phyloP scores from a whole-genome alignment of 35 echinoderm and acorn worm species.

The Ophioderma brevispina region DNA sequence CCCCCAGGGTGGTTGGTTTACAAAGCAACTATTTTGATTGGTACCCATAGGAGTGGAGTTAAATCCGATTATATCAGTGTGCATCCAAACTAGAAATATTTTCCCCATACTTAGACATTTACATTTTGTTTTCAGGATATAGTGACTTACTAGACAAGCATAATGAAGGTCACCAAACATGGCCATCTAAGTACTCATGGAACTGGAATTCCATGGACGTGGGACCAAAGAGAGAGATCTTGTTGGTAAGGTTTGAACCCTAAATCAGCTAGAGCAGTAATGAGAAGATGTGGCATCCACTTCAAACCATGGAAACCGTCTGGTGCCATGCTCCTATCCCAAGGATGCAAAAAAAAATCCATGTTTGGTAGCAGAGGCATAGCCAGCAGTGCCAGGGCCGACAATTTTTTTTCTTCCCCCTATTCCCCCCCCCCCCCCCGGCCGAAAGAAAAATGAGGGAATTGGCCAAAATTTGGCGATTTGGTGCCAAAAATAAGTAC shows the following conservation, averaged over 20 bases:
- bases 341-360: not conserved
- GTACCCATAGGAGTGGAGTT: too few relatives aligned
- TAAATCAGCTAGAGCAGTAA: too few relatives aligned
- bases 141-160: constrained; percentile 91
- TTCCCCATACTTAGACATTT: too few relatives aligned
- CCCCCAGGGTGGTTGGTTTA: too few relatives aligned
- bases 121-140: constrained; percentile 60
- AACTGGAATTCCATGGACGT: constrained; percentile 97
- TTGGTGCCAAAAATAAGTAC: too few relatives aligned
- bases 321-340: not conserved
- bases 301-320: not conserved
- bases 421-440: not conserved
- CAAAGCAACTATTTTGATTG: too few relatives aligned
- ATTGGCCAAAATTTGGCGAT: too few relatives aligned
- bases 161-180: constrained; percentile 91
- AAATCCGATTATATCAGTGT: too few relatives aligned
- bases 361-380: not conserved
- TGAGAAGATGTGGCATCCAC: too few relatives aligned
- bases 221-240: constrained; percentile 85
- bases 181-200: constrained; percentile 97
- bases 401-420: not conserved
- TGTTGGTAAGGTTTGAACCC: constrained; percentile 50
- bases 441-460: too few relatives aligned
- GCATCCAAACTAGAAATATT: too few relatives aligned
- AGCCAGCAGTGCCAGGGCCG: not conserved